Conservation (phyloP, 2,888 invertebrate genomes). For the Linyphia triangularis region DNA sequence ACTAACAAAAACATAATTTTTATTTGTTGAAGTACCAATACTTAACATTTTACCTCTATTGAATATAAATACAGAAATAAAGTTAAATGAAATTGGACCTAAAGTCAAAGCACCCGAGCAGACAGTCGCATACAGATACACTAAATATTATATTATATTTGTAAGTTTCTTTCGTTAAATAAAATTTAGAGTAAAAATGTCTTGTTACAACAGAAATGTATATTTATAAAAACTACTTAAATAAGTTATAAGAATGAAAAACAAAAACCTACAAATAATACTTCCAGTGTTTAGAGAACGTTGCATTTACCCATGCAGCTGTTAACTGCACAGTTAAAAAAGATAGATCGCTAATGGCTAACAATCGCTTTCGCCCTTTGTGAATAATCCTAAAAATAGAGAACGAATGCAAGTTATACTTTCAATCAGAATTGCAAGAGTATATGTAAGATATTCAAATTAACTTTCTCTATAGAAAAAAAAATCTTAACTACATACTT, state of each 20-base stretch:
- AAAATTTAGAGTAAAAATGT: background rate
- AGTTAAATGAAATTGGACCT: no score
- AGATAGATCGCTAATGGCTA: slow-evolving; percentile 37
- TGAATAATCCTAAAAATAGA: slow-evolving; percentile 39
- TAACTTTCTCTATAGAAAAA: no score
- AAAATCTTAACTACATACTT: background rate
- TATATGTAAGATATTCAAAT: background rate
- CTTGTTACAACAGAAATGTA: no score
- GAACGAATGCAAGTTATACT: background rate
- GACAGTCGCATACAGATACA: no score
- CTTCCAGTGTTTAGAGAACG: slow-evolving; percentile 52
- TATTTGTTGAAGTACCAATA: no score
- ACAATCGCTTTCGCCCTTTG: slow-evolving; percentile 7
- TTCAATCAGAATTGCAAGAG: no score
- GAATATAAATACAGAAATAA: no score
- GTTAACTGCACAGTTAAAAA: slow-evolving; percentile 16
- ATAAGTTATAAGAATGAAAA: background rate
- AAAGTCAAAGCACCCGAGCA: no score
- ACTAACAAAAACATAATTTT: no score
- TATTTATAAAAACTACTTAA: background rate
- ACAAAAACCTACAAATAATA: slow-evolving; percentile 32
- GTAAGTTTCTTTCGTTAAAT: no score
- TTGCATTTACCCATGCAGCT: slow-evolving; percentile 5
- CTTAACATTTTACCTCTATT: no score
- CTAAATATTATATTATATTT: no score